phyloP scores from a whole-genome alignment of 2,888 invertebrate species.

The Chrysina gloriosa region DNA sequence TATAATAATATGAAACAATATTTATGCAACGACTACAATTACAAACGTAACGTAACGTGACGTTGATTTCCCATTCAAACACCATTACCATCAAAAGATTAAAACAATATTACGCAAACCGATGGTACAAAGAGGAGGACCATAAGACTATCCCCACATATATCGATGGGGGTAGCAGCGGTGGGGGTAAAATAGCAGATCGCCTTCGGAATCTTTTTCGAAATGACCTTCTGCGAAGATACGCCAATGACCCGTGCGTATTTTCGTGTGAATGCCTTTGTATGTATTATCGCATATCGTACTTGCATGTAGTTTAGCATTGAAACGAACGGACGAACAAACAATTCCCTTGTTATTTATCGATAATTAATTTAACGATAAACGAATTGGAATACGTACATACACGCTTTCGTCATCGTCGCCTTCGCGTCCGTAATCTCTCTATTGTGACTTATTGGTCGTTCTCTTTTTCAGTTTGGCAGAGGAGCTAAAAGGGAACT shows the following conservation, averaged over 20 bases:
- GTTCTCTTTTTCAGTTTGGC: conserved; percentile 70
- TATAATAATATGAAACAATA: too few relatives aligned
- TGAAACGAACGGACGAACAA: conserved; percentile 10
- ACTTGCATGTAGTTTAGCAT: conserved; percentile 25
- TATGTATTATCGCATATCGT: conserved; percentile 1
- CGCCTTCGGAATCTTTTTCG: conserved; percentile 31
- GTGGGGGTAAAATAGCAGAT: conserved; percentile 16
- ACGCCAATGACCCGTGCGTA: conserved; percentile 34
- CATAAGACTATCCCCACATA: neutral
- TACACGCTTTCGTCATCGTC: neutral
- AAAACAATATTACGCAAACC: conserved; percentile 17
- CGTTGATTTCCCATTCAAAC: too few relatives aligned
- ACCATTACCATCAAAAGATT: conserved; percentile 4
- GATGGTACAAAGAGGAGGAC: neutral
- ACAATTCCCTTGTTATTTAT: conserved; percentile 9
- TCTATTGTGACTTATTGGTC: neutral
- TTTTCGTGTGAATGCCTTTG: conserved; percentile 29
- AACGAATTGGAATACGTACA: neutral
- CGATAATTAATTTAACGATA: conserved; percentile 14
- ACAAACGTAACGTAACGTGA: too few relatives aligned
- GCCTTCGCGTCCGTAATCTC: neutral
- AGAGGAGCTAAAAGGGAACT: conserved; percentile 83
- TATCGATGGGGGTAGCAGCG: neutral
- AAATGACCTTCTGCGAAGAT: conserved; percentile 31
- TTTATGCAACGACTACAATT: too few relatives aligned